Evolutionary conservation across 35 echinoderm and acorn worm genomes (phyloP).

Genomic region (Chiridota heheva): DNA sequence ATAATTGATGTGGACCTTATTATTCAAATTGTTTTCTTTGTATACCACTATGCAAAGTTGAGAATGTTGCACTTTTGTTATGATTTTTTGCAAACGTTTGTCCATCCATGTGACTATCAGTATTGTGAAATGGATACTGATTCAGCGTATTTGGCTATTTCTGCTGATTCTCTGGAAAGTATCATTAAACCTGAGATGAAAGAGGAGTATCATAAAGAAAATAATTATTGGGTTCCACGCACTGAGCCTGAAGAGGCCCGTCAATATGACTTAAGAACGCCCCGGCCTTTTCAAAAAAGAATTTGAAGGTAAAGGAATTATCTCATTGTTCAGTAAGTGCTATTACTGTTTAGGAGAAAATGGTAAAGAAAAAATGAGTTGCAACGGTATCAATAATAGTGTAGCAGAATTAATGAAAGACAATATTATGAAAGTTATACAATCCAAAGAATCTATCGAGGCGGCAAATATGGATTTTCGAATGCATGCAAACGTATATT

Average conservation of each 20-base stretch:
- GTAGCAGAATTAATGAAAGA: not conserved
- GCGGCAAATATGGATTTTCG: not conserved
- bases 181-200: not conserved
- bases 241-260: not conserved
- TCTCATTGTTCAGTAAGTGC: conserved; percentile 5
- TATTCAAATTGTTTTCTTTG: not conserved
- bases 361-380: not conserved
- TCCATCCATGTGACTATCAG: too few species aligned
- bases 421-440: not conserved
- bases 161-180: conserved; percentile 21
- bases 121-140: too few species aligned
- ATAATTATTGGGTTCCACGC: not conserved
- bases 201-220: not conserved
- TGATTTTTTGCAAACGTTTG: too few species aligned
- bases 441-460: not conserved
- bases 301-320: not conserved
- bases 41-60: too few species aligned
- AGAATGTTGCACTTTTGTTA: too few species aligned
- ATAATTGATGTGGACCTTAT: conserved; percentile 7
- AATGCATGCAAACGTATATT: not conserved
- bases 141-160: conserved; percentile 7
- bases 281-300: not conserved
- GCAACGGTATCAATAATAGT: conserved; percentile 7
- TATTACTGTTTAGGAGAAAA: not conserved
- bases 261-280: not conserved